Conservation (phyloP, 1,140 invertebrate species). For the Cephus cinctus region DNA sequence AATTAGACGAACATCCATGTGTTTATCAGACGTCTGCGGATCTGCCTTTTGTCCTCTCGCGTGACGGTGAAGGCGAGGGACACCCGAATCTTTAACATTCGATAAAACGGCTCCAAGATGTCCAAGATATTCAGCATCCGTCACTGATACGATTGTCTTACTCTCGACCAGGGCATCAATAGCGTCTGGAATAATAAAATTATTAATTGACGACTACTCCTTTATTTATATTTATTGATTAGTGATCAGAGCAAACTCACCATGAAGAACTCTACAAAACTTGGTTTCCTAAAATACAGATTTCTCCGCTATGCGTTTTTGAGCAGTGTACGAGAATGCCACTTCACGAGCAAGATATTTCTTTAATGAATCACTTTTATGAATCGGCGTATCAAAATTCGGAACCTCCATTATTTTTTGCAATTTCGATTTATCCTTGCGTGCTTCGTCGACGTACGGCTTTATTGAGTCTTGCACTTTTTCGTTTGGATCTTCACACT, state of each 20-base stretch:
- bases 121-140: neutral
- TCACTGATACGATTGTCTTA: neutral
- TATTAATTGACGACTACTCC: neutral
- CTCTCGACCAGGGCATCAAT: neutral
- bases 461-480: too few relatives aligned
- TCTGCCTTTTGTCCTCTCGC: neutral
- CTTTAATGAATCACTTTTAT: too few relatives aligned
- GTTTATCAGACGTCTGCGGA: too few relatives aligned
- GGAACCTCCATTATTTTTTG: too few relatives aligned
- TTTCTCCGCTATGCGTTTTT: neutral
- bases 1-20: too few relatives aligned
- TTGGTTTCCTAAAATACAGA: neutral
- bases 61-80: neutral
- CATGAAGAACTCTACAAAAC: neutral
- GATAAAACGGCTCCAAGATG: neutral
- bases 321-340: neutral
- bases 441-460: too few relatives aligned
- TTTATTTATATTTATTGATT: neutral
- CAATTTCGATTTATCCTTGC: too few relatives aligned
- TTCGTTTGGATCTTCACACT: too few relatives aligned
- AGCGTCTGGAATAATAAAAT: neutral
- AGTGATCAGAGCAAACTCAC: neutral
- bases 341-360: constrained; percentile 2
- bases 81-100: constrained; percentile 3
- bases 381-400: too few relatives aligned